Evolutionary conservation across 2,888 invertebrate species (phyloP).

Genomic region (Elysia crispata): DNA sequence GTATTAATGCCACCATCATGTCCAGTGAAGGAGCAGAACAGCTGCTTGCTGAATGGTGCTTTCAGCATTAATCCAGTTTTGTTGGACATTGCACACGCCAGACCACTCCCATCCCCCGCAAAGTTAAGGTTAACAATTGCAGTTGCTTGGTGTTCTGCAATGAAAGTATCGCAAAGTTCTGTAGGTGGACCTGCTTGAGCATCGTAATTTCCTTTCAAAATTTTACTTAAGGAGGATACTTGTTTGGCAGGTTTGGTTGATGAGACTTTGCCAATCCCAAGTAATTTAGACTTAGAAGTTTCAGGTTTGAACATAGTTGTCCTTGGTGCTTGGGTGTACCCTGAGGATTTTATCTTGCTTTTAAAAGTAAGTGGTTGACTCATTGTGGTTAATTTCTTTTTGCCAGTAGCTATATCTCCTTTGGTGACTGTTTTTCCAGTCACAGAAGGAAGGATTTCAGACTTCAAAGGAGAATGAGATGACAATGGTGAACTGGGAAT

Average conservation of each 20-base stretch:
- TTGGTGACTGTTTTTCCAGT: slow-evolving; percentile 51
- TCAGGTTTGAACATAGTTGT: slow-evolving; percentile 68
- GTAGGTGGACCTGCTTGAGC: slow-evolving; percentile 55
- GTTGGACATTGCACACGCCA: slow-evolving; percentile 73
- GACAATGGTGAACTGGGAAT: slow-evolving; percentile 58
- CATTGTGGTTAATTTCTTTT: slow-evolving; percentile 53
- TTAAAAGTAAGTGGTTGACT: slow-evolving; percentile 73
- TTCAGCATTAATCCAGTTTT: slow-evolving; percentile 69
- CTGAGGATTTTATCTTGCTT: slow-evolving; percentile 73
- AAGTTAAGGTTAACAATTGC: slow-evolving; percentile 62
- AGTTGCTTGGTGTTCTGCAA: slow-evolving; percentile 67
- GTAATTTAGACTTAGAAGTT: slow-evolving; percentile 48
- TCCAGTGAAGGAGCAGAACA: slow-evolving; percentile 55
- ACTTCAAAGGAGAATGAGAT: slow-evolving; percentile 67
- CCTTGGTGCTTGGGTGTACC: slow-evolving; percentile 69
- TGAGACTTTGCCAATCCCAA: slow-evolving; percentile 5
- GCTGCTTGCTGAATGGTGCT: slow-evolving; percentile 62
- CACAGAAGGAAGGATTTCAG: slow-evolving; percentile 65
- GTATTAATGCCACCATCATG: slow-evolving; percentile 71
- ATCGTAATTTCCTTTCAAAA: slow-evolving; percentile 41
- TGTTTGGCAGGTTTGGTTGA: neutral
- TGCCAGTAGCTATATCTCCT: slow-evolving; percentile 53
- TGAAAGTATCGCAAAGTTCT: slow-evolving; percentile 55
- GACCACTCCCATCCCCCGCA: slow-evolving; percentile 68
- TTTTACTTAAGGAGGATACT: slow-evolving; percentile 16